Percentiles rank a stretch among this genome's conserved stretches.
phyloP scores from a whole-genome alignment of 2,797 vertebrate genomes.

The Sciurus carolinensis region DNA sequence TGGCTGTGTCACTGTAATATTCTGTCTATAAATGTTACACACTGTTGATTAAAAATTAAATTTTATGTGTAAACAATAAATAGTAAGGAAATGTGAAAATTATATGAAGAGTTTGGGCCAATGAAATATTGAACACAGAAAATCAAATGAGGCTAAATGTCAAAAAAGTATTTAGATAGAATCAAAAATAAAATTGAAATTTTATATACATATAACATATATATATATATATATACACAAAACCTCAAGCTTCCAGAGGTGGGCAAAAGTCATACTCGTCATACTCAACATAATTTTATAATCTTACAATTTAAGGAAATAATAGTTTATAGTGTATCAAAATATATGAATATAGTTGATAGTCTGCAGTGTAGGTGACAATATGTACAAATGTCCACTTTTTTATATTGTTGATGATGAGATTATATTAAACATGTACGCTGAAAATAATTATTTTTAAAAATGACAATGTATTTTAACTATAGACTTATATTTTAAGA shows the following conservation, averaged over 20 bases:
- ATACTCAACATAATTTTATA: neutral
- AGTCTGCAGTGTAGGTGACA: neutral
- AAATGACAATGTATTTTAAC: neutral
- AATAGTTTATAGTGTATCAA: neutral
- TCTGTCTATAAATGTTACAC: too few species aligned
- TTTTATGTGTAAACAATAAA: neutral
- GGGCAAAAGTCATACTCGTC: neutral
- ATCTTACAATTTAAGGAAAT: neutral
- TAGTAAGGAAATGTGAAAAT: neutral
- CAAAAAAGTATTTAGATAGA: neutral
- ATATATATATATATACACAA: too few species aligned
- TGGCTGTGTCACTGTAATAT: too few species aligned
- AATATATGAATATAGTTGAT: neutral
- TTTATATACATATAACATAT: too few species aligned
- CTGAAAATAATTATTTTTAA: neutral
- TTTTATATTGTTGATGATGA: neutral
- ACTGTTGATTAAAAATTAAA: too few species aligned
- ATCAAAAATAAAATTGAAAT: constrained; percentile 43
- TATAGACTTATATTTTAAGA: neutral
- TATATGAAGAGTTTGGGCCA: neutral
- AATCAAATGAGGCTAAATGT: neutral
- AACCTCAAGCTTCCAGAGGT: neutral
- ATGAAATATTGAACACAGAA: neutral
- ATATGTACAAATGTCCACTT: neutral
- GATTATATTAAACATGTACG: too few species aligned